phyloP scores from a whole-genome alignment of 2,113 vertebrate species.

The Dryoscopus gambensis region DNA sequence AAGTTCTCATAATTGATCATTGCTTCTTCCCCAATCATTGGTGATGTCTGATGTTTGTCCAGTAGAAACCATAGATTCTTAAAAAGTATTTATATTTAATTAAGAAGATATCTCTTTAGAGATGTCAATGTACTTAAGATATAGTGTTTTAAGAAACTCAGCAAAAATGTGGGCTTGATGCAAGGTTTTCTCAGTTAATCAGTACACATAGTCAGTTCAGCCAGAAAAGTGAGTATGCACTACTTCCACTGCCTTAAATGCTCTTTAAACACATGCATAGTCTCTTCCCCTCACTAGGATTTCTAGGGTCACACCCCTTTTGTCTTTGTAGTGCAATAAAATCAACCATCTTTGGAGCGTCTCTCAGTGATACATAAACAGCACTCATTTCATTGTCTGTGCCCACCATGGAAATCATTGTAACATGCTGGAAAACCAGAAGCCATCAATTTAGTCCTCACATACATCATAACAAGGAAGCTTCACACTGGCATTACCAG shows the following conservation, averaged over 20 bases:
- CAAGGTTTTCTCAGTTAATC: background rate
- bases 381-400: background rate
- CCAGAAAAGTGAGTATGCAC: background rate
- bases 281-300: background rate
- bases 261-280: background rate
- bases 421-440: background rate
- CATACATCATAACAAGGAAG: rapidly evolving
- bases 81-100: background rate
- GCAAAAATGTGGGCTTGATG: background rate
- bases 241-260: background rate
- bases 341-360: background rate
- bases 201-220: background rate
- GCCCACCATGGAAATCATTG: background rate
- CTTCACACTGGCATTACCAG: background rate
- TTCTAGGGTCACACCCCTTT: background rate
- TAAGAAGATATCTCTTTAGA: background rate
- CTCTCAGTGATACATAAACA: background rate
- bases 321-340: background rate
- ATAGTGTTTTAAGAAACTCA: background rate
- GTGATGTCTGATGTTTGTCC: conserved; percentile 95
- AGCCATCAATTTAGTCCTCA: background rate
- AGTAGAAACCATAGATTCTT: conserved; percentile 97
- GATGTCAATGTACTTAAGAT: background rate
- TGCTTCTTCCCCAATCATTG: conserved; percentile 91
- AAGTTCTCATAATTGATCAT: conserved; percentile 97